Percentiles rank a stretch among this genome's conserved stretches.
phyloP scores from a whole-genome alignment of 2,888 invertebrate species.

The Teleiodes luculella region DNA sequence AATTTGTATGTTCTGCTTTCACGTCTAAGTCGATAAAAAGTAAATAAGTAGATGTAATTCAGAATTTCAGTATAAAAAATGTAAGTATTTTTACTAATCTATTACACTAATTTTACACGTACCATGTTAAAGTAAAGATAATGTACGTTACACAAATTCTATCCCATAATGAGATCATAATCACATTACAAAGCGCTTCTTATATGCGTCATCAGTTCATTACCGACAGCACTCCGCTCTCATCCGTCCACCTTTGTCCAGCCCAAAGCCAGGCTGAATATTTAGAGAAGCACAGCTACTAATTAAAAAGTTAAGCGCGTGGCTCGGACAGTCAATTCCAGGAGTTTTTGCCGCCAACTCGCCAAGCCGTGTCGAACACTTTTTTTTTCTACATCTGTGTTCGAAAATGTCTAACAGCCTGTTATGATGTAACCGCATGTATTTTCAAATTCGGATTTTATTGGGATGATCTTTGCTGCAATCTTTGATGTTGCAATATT shows the following conservation, averaged over 20 bases:
- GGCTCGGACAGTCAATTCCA: slow-evolving; percentile 30
- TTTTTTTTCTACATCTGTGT: slow-evolving; percentile 10
- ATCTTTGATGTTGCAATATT: too few relatives aligned
- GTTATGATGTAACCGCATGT: background rate
- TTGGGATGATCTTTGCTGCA: too few relatives aligned
- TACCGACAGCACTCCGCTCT: background rate
- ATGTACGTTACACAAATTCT: too few relatives aligned
- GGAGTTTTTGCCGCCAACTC: slow-evolving; percentile 15
- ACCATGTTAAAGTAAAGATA: too few relatives aligned
- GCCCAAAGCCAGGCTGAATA: background rate
- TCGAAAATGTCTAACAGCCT: background rate
- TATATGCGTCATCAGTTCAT: background rate
- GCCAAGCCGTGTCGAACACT: slow-evolving; percentile 8
- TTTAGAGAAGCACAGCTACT: slow-evolving; percentile 20
- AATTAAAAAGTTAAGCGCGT: slow-evolving; percentile 34
- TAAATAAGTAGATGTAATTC: too few relatives aligned
- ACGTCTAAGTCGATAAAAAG: too few relatives aligned
- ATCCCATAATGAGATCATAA: background rate
- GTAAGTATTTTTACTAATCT: too few relatives aligned
- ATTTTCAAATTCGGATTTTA: background rate
- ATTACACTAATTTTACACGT: too few relatives aligned
- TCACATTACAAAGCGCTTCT: background rate
- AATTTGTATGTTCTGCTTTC: too few relatives aligned
- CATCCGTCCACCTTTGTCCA: slow-evolving; percentile 1
- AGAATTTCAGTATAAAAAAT: too few relatives aligned